Base-by-base conservation (phyloP, 2,888 invertebrate genomes). In the Tetheella fluctuosa region DNA sequence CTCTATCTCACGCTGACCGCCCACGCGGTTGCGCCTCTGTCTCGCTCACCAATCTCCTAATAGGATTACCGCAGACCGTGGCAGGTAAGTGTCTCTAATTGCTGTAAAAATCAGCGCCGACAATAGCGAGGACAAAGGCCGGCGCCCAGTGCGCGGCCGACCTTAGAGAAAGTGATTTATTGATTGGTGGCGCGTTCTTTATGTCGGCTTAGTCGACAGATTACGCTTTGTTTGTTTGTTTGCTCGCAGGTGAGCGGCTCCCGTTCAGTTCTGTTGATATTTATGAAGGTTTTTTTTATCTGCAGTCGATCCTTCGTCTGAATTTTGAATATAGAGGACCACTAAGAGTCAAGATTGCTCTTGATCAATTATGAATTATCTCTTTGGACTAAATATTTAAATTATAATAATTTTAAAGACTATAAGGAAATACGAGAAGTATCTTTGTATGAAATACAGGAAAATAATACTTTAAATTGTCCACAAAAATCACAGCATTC, bases 81-180 rank as follows among this genome's bases (percentile, higher is more conserved):
- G 81, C 91, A 91, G 92, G 92, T 92, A 93, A 91, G 85, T 91
- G 89, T 87, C 88, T 89, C 84, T 91, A 92, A 93, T 92, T 93
- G 91, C 89, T 90, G 90, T 91, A 87, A 90, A 90, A 91, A 91
- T 89, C 88, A 85, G 83, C 85, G 85, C 90, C 89, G 89, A 90
- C 89, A 86, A 83, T 83, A 69, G 68, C 66, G 62, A 68, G 82
- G 74, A 90, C 89, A 89, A 87, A 87, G 79, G 80, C 74, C 79
- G 88, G 91, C 90, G 90, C 91, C 90, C 84, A 76, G 80, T 76
- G 79, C 71, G 83, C 79, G 83, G 81, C 80, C 74, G 81, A 77
- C 82, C 80, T 83, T 79, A 86, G 84, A 79, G 86, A 87, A 85
- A 90, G 90, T 93, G 91, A 92, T 92, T 93, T 92, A 93, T 93